Base-by-base conservation (phyloP, 2,797 vertebrate species). In the Muraenolepis orangiensis region DNA sequence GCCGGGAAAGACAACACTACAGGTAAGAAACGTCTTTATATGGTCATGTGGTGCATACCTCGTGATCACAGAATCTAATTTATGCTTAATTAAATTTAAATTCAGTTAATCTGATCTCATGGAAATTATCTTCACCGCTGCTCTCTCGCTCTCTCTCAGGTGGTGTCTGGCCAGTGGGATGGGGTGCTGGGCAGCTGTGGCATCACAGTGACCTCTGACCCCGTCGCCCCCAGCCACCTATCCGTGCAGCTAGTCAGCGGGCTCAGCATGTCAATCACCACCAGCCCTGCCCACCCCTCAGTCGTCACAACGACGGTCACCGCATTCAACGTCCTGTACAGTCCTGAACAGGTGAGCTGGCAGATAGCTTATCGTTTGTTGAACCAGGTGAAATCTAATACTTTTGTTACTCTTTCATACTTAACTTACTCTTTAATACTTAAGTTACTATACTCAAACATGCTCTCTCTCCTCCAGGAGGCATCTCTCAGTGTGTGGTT, bases 131-230 rank as follows among this genome's bases (percentile, higher is more conserved):
- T 26, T 31, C 28, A 23, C 4, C 12, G n/a, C 32, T 34, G 13
- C 61, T 64, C 34, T 34, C 8, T 51, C 38, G 23, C 2, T 74
- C 30, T 42, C 51, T 23, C 34, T 29, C 71, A 94, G 93, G 86
- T 94, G 0, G 34, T 91, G 69, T 93, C 93, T 23, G 88, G 86
- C 77, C 93, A 93, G 76, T 94, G 93, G 93, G 93, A 93, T 28
- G 91, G 93, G 2, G 83, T 90, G 32, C 86, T 94, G 67, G 93
- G 92, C 57, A 86, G 86, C 31, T 89, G 86, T 85, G 92, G 91
- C 70, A 73, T 94, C 78, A 91, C 79, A 12, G 93, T 94, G 80
- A 87, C 87, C 61, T 81, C 90, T 66, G 90, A 93, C 30, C 75
- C 87, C 0, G 92, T 94, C 32, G 77, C 70, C 10, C 78, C 86